These are phyloP conservation scores for Lycia hirtaria DNA, from an alignment of 2,888 invertebrate genomes.

Conservation along the genomic window DNA sequence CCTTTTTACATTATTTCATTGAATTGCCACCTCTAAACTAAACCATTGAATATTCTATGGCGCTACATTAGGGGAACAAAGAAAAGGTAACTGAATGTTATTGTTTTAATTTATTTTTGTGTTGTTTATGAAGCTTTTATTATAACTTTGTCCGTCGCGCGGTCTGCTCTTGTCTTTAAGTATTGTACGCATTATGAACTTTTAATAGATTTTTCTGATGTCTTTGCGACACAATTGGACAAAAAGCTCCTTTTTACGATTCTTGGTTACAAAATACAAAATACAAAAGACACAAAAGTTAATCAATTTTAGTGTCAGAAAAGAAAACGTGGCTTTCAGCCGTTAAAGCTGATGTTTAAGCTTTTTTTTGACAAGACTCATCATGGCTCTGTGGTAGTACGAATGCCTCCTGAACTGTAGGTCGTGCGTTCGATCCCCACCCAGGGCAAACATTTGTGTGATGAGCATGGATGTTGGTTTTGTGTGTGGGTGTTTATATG, in stretches of 20 bases:
- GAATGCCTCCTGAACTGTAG: too few species aligned
- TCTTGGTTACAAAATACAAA: conserved; percentile 3
- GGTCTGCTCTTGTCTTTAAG: conserved; percentile 31
- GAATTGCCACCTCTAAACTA: conserved; percentile 1
- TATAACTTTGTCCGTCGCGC: conserved; percentile 39
- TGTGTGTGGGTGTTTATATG: too few species aligned
- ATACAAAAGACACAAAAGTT: conserved; percentile 8
- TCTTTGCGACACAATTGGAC: conserved; percentile 4
- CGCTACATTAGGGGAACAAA: conserved; percentile 35
- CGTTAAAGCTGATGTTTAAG: neutral
- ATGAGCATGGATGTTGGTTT: too few species aligned
- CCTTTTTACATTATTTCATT: too few species aligned
- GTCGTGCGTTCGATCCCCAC: too few species aligned
- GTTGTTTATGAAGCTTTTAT: conserved; percentile 42
- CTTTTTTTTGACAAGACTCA: too few species aligned
- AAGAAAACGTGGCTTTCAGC: neutral
- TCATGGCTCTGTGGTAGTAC: too few species aligned
- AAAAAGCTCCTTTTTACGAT: conserved; percentile 7
- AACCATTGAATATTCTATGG: conserved; percentile 8
- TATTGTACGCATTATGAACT: conserved; percentile 37
- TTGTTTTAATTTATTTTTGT: conserved; percentile 43
- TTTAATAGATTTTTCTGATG: conserved; percentile 25
- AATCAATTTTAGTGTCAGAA: conserved; percentile 14
- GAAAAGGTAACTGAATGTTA: conserved; percentile 41
- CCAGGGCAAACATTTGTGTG: too few species aligned